phyloP scores from a whole-genome alignment of 2,888 invertebrate species.

The Leucozona laternaria region DNA sequence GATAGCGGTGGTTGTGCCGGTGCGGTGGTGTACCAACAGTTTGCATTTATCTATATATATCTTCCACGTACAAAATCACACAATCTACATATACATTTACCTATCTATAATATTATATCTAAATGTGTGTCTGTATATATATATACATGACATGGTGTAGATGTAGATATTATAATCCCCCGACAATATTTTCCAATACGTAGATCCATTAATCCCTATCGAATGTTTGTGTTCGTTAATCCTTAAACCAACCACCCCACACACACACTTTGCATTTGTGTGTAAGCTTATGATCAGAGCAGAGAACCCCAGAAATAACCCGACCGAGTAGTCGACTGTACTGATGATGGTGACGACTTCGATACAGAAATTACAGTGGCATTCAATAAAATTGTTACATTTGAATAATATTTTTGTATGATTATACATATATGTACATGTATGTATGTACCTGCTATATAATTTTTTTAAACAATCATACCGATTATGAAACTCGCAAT shows the following conservation, averaged over 20 bases:
- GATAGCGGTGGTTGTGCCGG: neutral
- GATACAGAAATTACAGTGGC: slow-evolving; percentile 40
- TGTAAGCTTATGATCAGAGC: slow-evolving; percentile 38
- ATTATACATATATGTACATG: too few species aligned
- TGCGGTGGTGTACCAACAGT: neutral
- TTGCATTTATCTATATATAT: slow-evolving; percentile 5
- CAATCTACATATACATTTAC: neutral
- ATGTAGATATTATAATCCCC: slow-evolving; percentile 70
- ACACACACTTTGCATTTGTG: slow-evolving; percentile 1
- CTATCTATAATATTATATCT: neutral
- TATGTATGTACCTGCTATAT: too few species aligned
- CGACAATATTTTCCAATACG: slow-evolving; percentile 75
- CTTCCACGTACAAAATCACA: neutral
- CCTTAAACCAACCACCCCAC: slow-evolving; percentile 81
- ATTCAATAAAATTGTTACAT: slow-evolving; percentile 20
- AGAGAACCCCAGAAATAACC: slow-evolving; percentile 33
- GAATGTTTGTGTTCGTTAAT: slow-evolving; percentile 82
- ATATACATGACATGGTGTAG: slow-evolving; percentile 13
- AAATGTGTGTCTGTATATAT: neutral
- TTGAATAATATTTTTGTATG: neutral
- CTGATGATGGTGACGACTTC: slow-evolving; percentile 16
- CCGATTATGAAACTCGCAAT: too few species aligned
- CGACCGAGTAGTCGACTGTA: neutral
- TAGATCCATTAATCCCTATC: slow-evolving; percentile 74
- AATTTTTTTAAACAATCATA: too few species aligned